phyloP scores from a whole-genome alignment of 2,113 vertebrate genomes.

The Isichthys henryi region DNA sequence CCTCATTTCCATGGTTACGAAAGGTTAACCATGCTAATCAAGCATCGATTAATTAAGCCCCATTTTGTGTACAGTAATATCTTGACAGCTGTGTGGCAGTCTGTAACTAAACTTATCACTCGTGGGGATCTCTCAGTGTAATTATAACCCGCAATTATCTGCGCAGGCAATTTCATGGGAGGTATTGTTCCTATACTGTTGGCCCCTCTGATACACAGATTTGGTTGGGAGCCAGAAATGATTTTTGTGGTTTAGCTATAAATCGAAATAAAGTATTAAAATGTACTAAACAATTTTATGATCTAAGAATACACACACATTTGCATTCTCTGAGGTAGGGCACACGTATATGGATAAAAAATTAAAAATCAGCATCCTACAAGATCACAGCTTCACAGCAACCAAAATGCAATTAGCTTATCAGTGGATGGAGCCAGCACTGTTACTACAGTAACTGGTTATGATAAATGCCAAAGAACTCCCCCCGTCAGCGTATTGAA shows the following conservation, averaged over 20 bases:
- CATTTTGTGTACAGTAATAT: conserved; percentile 51
- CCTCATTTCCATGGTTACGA: conserved; percentile 47
- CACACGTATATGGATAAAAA: background rate
- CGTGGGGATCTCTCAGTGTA: conserved; percentile 25
- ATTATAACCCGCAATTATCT: conserved; percentile 37
- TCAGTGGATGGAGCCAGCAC: background rate
- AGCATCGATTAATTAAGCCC: conserved; percentile 48
- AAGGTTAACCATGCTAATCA: conserved; percentile 42
- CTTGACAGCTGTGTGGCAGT: conserved; percentile 33
- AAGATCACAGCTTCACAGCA: background rate
- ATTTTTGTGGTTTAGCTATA: background rate
- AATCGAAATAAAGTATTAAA: background rate
- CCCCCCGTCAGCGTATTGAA: background rate
- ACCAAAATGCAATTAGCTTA: background rate
- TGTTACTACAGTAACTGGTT: background rate
- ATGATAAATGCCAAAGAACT: background rate
- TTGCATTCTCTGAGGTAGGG: background rate
- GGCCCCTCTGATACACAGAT: background rate
- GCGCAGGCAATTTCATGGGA: background rate
- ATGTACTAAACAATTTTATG: background rate
- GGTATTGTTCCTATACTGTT: background rate
- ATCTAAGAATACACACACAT: background rate
- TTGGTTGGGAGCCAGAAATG: background rate
- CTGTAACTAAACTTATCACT: conserved; percentile 37
- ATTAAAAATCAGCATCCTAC: background rate